Base-by-base conservation (phyloP, 1,140 invertebrate species). In the Pogonognathellus flavescens region DNA sequence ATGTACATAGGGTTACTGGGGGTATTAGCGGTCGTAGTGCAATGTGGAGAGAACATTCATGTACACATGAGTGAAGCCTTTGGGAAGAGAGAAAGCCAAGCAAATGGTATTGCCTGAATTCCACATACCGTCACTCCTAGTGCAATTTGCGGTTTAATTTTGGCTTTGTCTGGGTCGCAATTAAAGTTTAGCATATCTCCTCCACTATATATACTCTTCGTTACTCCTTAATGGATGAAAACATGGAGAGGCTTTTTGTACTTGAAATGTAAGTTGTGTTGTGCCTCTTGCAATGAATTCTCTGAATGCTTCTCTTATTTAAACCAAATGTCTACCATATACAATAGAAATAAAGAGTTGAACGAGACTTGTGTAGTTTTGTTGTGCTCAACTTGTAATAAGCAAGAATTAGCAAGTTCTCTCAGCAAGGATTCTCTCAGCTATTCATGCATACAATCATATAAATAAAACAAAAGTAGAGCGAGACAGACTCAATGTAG, bases 71-170 rank as follows among this genome's bases (percentile, higher is more conserved):
- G 70, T 76, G 70, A 76, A 76, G 70, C 70, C 31, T 76, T 76
- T 76, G 70, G 70, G 70, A 76, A 76, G 70, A 76, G 70, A 76
- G 70, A 76, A 76, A 76, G 70, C 41, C 70, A 50, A 50, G 70
- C 31, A 76, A 76, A 76, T 76, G 55, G 80, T 20, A 81, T 81
- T 81, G 80, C 80, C 50, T 55, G 52, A 53, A 81, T 81, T 81
- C 80, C 80, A 81, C 50, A 55, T 55, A 18, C 50, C 80, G 80
- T 57, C 53, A 81, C 80, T 81, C 50, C 80, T 81, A 81, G 50
- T 81, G 80, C 80, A 81, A 59, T 81, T 81, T 81, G 80, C 31
- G 80, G 80, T 81, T 81, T 81, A 81, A 81, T 81, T 81, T 81
- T 81, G 80, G 80, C 55, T 81, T 53, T 81, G 80, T 81, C 80